Percentiles rank a stretch among this genome's conserved stretches.
phyloP scores from a whole-genome alignment of 35 echinoderm and acorn worm species.

The Apostichopus parvimensis region DNA sequence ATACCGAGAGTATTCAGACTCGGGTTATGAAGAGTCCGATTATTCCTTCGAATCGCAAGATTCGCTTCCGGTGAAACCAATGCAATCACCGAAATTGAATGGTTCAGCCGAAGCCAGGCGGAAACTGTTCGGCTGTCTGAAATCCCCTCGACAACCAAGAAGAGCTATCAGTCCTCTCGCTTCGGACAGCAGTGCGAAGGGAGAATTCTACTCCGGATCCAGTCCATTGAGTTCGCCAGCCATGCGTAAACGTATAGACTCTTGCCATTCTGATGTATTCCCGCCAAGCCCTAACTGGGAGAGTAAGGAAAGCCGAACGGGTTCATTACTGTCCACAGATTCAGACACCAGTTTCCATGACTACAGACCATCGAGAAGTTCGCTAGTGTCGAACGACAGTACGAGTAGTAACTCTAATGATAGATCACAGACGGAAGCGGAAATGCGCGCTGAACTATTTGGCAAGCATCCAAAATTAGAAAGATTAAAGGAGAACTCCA shows the following conservation, averaged over 20 bases:
- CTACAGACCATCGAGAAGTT: constrained; percentile 42
- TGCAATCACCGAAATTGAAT: constrained; percentile 27
- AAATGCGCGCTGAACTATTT: constrained; percentile 83
- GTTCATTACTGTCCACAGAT: constrained; percentile 14
- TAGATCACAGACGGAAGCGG: constrained; percentile 74
- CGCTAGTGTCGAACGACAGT: constrained; percentile 45
- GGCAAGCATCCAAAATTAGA: constrained; percentile 76
- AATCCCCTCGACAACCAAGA: constrained; percentile 67
- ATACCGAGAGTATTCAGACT: constrained; percentile 82
- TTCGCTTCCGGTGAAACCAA: constrained; percentile 33
- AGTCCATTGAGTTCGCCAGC: constrained; percentile 36
- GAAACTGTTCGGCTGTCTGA: constrained; percentile 84
- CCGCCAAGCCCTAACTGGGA: constrained; percentile 39
- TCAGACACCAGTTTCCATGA: constrained; percentile 43
- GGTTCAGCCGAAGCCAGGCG: constrained; percentile 74
- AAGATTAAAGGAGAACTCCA: constrained; percentile 50
- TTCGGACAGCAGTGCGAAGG: constrained; percentile 66
- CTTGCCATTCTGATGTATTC: constrained; percentile 80
- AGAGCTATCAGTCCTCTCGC: constrained; percentile 56
- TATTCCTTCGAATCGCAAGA: constrained; percentile 87
- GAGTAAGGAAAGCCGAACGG: constrained; percentile 50
- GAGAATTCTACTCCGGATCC: constrained; percentile 27
- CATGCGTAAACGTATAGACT: constrained; percentile 56
- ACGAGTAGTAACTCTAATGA: constrained; percentile 34
- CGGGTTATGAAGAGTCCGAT: constrained; percentile 84